Evolutionary conservation across 92 coral and sea anemone genomes (phyloP), one percentile per base, ranked within the genome.

Genomic region (Epizoanthus rinbou): DNA sequence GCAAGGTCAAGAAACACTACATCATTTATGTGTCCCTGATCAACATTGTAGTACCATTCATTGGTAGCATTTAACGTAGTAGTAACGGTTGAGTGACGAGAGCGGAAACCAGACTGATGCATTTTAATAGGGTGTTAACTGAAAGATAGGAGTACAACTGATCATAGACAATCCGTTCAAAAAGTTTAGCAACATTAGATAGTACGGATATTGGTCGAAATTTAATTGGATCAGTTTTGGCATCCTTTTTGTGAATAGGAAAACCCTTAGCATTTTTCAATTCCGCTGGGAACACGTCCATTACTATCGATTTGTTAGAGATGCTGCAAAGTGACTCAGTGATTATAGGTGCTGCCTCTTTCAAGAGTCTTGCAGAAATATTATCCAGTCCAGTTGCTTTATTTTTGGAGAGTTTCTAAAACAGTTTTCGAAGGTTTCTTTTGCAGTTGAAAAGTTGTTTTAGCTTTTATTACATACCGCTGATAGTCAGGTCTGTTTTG

Each of bases 381-480:
- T 58, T 58, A 18, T 73, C 57, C 6, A 73, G 33, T 5, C 63
- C 79, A 28, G 79, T 73, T 8, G 19, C 59, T 45, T 73, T 73
- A 4, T 28, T 45, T 31, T 16, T 35, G 43, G 39, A 31, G 58
- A 43, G 18, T 43, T 54, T 73, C 24, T 10, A 37, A 7, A 35
- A 73, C 79, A 24, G 52, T 28, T 23, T 6, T 1, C 14, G 37
- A 24, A 14, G 37, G 50, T 4, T 24, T 6, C 22, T 18, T 45
- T n/a, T 72, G 22, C 11, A 24, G 76, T 8, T 16, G 14, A 72
- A 72, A 74, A 1, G 17, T 28, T 47, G 59, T 16, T 19, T 2
- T 33, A n/a, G 9, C 18, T 18, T 17, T 57, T 57, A 24, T 6
- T 0, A 72, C 5, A 72, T 24, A 72, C 0, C 31, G 31, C 13